These are phyloP conservation scores for Galaxea fascicularis DNA, from an alignment of 92 coral and sea anemone species.

Conservation along the genomic window DNA sequence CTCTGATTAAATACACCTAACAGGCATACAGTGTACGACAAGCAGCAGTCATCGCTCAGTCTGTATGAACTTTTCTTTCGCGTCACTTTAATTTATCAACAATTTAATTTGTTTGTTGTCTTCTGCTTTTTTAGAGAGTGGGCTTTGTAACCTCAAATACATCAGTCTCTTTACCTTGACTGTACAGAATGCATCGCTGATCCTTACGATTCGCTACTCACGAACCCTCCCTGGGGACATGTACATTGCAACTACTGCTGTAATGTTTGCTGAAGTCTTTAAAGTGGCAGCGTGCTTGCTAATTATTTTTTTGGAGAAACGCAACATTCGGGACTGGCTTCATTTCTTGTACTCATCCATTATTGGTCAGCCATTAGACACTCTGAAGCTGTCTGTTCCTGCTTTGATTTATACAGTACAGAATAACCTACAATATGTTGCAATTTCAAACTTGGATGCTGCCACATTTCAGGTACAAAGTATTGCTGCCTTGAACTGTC, in stretches of 20 bases:
- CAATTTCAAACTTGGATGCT: slow-evolving; percentile 96
- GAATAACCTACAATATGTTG: slow-evolving; percentile 96
- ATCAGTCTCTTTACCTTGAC: slow-evolving; percentile 85
- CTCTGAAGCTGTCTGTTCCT: slow-evolving; percentile 91
- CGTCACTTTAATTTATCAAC: not conserved
- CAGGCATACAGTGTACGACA: no score
- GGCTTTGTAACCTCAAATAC: slow-evolving; percentile 81
- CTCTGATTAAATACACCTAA: no score
- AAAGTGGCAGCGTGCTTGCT: slow-evolving; percentile 81
- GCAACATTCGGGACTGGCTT: slow-evolving; percentile 67
- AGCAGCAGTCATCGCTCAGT: no score
- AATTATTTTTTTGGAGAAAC: slow-evolving; percentile 69
- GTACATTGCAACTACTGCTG: slow-evolving; percentile 95
- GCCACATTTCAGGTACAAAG: slow-evolving; percentile 96
- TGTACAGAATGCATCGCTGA: slow-evolving; percentile 89
- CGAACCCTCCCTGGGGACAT: slow-evolving; percentile 95
- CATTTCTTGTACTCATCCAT: slow-evolving; percentile 72
- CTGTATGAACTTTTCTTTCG: no score
- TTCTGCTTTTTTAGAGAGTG: slow-evolving; percentile 39
- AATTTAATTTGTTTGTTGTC: not conserved
- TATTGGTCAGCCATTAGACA: slow-evolving; percentile 86
- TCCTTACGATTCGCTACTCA: slow-evolving; percentile 95
- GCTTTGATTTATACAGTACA: slow-evolving; percentile 92
- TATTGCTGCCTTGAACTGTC: not conserved
- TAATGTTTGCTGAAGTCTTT: slow-evolving; percentile 86